These are phyloP conservation scores for Chanos chanos DNA, from an alignment of 2,797 vertebrate genomes.

Conservation along the genomic window DNA sequence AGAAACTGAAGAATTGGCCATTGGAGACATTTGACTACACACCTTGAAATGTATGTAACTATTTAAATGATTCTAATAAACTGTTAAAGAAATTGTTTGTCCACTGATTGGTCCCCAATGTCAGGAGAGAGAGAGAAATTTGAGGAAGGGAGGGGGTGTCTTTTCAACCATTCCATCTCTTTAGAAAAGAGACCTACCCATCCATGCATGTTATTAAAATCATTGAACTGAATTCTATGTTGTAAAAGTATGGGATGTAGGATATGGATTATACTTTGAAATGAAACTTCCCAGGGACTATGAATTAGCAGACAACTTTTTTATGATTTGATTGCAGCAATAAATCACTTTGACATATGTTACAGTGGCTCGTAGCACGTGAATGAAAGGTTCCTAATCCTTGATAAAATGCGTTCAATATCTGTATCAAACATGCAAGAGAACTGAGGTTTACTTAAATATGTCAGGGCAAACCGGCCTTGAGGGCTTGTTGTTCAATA, in stretches of 20 bases:
- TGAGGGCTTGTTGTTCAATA: no score
- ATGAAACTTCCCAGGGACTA: slow-evolving; percentile 71
- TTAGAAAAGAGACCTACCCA: slow-evolving; percentile 76
- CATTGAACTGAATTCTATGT: slow-evolving; percentile 78
- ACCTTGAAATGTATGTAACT: slow-evolving; percentile 78
- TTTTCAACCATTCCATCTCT: slow-evolving; percentile 71
- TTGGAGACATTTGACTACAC: slow-evolving; percentile 75
- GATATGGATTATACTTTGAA: slow-evolving; percentile 78
- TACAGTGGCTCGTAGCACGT: not conserved
- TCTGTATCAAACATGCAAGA: no score
- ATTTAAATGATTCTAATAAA: slow-evolving; percentile 80
- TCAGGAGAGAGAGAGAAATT: slow-evolving; percentile 72
- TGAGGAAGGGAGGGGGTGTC: slow-evolving; percentile 69
- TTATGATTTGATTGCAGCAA: slow-evolving; percentile 72
- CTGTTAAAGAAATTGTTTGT: slow-evolving; percentile 81
- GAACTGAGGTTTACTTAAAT: no score
- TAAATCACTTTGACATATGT: slow-evolving; percentile 77
- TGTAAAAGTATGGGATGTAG: slow-evolving; percentile 76
- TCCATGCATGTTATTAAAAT: slow-evolving; percentile 93
- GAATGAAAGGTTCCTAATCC: no score
- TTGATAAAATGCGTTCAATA: no score
- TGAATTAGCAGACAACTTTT: slow-evolving; percentile 77
- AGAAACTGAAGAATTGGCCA: slow-evolving; percentile 75
- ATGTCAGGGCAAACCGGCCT: no score
- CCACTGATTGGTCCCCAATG: slow-evolving; percentile 85